phyloP scores from a whole-genome alignment of 2,888 invertebrate species.

The Buathra laborator region DNA sequence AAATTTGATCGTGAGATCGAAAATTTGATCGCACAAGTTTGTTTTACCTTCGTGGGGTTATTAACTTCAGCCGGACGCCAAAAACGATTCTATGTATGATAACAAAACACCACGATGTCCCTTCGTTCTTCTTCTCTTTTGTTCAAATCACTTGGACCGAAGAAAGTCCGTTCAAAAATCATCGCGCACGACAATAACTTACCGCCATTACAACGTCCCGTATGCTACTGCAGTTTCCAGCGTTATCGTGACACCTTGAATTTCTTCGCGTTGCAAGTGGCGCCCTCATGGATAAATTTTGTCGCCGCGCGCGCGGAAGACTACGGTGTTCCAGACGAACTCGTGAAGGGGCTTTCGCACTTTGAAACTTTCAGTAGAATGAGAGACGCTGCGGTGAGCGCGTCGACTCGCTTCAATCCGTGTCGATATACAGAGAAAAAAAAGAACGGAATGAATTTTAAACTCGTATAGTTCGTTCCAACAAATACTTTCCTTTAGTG shows the following conservation, averaged over 20 bases:
- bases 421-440: conserved; percentile 10
- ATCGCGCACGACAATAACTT: no score
- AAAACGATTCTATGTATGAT: no score
- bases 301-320: background rate
- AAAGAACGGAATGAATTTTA: background rate
- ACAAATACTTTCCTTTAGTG: conserved; percentile 8
- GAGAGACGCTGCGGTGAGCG: conserved; percentile 58
- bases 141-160: no score
- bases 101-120: no score
- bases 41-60: no score
- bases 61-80: no score
- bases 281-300: conserved; percentile 15
- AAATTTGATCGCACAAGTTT: no score
- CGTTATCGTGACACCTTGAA: background rate
- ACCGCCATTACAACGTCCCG: no score
- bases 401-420: conserved; percentile 48
- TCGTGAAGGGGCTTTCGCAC: conserved; percentile 17
- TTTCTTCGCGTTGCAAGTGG: background rate
- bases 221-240: background rate
- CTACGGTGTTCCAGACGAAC: conserved; percentile 39
- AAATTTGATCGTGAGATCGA: no score
- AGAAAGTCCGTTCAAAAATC: no score
- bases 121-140: no score
- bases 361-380: conserved; percentile 58
- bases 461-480: background rate